phyloP scores from a whole-genome alignment of 2,888 invertebrate species.

The Tuberolachnus salignus region DNA sequence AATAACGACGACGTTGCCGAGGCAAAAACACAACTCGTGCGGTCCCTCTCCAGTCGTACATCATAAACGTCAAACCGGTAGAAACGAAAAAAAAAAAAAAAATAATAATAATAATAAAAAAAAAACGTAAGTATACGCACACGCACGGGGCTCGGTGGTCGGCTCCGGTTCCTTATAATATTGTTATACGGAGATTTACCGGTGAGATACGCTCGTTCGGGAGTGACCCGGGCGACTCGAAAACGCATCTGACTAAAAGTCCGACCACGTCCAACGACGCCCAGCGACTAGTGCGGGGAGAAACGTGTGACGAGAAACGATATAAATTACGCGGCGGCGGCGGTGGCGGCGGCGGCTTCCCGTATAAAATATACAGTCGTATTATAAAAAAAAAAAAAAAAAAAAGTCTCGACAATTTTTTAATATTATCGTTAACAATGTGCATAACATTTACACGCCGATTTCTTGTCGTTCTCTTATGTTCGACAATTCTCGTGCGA shows the following conservation, averaged over 20 bases:
- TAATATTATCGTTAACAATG: too few species aligned
- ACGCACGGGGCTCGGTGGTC: neutral
- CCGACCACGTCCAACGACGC: neutral
- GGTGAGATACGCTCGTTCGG: neutral
- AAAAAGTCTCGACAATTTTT: too few species aligned
- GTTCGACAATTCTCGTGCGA: too few species aligned
- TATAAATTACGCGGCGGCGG: neutral
- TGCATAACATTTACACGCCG: too few species aligned
- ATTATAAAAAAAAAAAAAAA: too few species aligned
- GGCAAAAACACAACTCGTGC: conserved; percentile 25
- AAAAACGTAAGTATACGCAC: neutral
- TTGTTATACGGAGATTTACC: neutral
- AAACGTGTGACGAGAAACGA: neutral
- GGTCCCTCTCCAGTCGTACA: conserved; percentile 30
- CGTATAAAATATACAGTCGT: too few species aligned
- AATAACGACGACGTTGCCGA: conserved; percentile 11
- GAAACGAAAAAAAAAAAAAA: neutral
- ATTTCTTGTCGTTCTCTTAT: too few species aligned
- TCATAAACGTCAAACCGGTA: conserved; percentile 49
- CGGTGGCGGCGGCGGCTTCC: neutral
- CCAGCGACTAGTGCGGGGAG: neutral
- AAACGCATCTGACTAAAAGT: too few species aligned
- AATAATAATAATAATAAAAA: neutral
- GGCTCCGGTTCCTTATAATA: too few species aligned
- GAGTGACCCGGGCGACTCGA: neutral